phyloP scores from a whole-genome alignment of 2,888 invertebrate species.

The Dryobotodes eremita region DNA sequence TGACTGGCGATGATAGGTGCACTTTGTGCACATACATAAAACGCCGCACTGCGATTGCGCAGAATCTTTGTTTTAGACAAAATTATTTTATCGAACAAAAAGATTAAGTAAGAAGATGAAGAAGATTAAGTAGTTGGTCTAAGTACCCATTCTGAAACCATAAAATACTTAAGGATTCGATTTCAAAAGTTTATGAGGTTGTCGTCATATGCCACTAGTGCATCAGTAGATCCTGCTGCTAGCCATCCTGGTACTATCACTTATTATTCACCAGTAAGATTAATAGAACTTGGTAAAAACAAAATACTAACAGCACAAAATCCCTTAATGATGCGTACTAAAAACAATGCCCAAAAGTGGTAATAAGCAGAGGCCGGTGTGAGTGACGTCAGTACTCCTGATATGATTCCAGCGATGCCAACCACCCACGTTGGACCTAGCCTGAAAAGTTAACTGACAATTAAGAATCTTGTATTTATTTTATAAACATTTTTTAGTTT shows the following conservation, averaged over 20 bases:
- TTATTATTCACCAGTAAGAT: not conserved
- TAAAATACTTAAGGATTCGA: not conserved
- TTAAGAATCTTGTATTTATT: not conserved
- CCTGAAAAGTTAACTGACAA: constrained; percentile 66
- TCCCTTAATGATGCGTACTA: constrained; percentile 81
- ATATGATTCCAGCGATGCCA: constrained; percentile 81
- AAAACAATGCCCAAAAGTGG: constrained; percentile 82
- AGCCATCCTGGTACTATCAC: not conserved
- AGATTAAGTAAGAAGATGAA: not conserved
- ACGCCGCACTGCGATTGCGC: not conserved
- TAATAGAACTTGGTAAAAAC: not conserved
- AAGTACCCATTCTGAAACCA: not conserved
- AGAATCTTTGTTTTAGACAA: not conserved
- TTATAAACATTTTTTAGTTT: not conserved
- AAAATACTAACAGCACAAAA: constrained; percentile 85
- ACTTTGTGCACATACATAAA: not conserved
- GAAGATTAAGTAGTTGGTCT: not conserved
- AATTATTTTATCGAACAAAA: not conserved
- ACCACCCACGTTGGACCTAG: constrained; percentile 87
- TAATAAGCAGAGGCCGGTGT: constrained; percentile 83
- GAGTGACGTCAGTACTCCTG: constrained; percentile 82
- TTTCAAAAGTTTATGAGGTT: not conserved
- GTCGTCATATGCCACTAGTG: not conserved
- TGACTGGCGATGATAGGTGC: not conserved
- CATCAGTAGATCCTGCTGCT: not conserved